Conservation (phyloP, 2,888 invertebrate species). For the Ellobium chinense region DNA sequence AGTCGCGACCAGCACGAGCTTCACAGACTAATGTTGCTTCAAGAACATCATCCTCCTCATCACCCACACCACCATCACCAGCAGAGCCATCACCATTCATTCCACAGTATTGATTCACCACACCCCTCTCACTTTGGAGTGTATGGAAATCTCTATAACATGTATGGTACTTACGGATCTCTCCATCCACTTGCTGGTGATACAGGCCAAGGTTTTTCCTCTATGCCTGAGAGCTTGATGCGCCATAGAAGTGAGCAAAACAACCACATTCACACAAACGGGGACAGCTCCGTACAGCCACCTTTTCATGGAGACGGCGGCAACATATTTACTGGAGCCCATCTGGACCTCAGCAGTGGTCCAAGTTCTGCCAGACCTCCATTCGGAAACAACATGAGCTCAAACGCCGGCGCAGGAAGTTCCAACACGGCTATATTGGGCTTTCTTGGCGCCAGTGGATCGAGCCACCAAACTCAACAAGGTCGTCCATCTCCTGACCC, state of each 20-base stretch:
- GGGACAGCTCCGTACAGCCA: neutral
- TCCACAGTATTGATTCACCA: neutral
- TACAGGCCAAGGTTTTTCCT: neutral
- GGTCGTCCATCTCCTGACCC: neutral
- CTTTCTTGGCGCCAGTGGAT: conserved; percentile 7
- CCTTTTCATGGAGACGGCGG: neutral
- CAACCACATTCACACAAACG: neutral
- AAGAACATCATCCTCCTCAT: neutral
- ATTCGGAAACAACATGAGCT: neutral
- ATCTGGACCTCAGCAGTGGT: neutral
- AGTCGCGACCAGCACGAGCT: conserved; percentile 7
- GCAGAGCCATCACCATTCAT: neutral
- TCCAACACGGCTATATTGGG: neutral
- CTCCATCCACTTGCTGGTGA: neutral
- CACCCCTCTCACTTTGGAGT: conserved; percentile 19
- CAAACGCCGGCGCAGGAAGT: neutral
- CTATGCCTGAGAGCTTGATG: neutral
- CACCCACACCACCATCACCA: conserved; percentile 13
- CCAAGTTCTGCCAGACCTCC: neutral
- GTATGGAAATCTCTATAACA: conserved; percentile 25
- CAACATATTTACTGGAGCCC: neutral
- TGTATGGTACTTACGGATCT: conserved; percentile 8
- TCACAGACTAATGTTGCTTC: neutral
- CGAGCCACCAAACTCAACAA: neutral
- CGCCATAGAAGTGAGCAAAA: neutral